Evolutionary conservation across 1,140 invertebrate species (phyloP), one percentile per base, ranked within the genome.

Genomic region (Cotesia typhae): DNA sequence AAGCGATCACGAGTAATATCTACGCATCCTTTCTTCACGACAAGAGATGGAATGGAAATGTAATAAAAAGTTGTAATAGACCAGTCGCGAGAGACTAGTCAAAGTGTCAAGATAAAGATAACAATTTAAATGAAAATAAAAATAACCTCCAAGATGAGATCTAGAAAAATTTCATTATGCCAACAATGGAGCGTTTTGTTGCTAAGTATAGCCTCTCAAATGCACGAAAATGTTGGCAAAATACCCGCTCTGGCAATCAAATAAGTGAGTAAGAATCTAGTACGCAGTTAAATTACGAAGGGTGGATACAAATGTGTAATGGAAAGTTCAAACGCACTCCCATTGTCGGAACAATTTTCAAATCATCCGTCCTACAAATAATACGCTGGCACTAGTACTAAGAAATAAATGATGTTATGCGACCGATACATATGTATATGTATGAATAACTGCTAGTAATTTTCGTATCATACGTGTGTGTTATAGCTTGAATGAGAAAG

Each of bases 21-120:
- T 47, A 47, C 41, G 41, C 41, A 7, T 47, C 70, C 77, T 73
- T 72, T 77, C 71, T 75, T 67, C 70, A 71, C 64, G 59, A 5
- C 74, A 76, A 78, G 78, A 81, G 81, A 80, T 83, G 81, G 79
- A 86, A 85, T 86, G 80, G 82, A 86, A 84, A 85, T 85, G 83
- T 79, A 84, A 86, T 86, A 84, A 84, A 85, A 85, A 86, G 82
- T 86, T 84, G 80, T 85, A 84, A 85, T 85, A 78, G 79, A 79
- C 76, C 71, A 53, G 41, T 47, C 41, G 41, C 41, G 41, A 6
- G 41, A 47, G 41, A 47, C 10, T 28, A 4, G 73, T 71, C 66
- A 67, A 5, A 61, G 5, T 51, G 71, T 55, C 35, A 28, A 60
- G 5, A 28, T 51, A 3, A 51, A 37, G 61, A 38, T 3, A 28